Percentiles rank a stretch among this genome's conserved stretches.
phyloP scores from a whole-genome alignment of 2,888 invertebrate species.

The Lamellibrachia satsuma region DNA sequence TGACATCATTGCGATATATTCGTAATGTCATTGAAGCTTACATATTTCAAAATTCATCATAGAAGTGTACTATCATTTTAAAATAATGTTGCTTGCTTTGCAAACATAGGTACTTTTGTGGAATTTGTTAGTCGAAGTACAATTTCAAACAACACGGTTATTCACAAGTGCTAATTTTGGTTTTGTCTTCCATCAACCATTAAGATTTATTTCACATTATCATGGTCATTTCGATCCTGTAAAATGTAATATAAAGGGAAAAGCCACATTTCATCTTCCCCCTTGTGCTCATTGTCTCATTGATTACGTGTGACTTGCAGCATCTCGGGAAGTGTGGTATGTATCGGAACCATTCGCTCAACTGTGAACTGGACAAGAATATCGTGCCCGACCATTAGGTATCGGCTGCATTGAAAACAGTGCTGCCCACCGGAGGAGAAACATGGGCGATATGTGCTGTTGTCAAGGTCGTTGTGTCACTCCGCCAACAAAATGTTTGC shows the following conservation, averaged over 20 bases:
- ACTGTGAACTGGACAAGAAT: slow-evolving; percentile 57
- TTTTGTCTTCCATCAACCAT: neutral
- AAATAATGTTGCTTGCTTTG: too few species aligned
- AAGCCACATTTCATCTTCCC: neutral
- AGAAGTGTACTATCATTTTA: too few species aligned
- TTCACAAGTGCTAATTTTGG: neutral
- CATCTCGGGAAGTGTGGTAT: slow-evolving; percentile 63
- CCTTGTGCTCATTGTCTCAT: neutral
- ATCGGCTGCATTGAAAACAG: neutral
- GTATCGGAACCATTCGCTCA: slow-evolving; percentile 64
- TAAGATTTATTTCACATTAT: too few species aligned
- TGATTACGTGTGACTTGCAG: slow-evolving; percentile 47
- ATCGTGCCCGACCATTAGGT: slow-evolving; percentile 37
- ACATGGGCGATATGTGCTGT: neutral
- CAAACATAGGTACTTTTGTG: neutral
- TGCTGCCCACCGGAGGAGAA: neutral
- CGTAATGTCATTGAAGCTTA: too few species aligned
- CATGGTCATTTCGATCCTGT: too few species aligned
- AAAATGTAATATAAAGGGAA: neutral
- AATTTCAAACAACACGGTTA: neutral
- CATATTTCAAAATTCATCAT: too few species aligned
- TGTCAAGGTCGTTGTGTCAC: neutral
- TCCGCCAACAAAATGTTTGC: neutral
- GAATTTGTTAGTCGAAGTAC: neutral
- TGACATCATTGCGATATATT: too few species aligned